phyloP scores from a whole-genome alignment of 2,888 invertebrate species.

The Sialis lutaria region DNA sequence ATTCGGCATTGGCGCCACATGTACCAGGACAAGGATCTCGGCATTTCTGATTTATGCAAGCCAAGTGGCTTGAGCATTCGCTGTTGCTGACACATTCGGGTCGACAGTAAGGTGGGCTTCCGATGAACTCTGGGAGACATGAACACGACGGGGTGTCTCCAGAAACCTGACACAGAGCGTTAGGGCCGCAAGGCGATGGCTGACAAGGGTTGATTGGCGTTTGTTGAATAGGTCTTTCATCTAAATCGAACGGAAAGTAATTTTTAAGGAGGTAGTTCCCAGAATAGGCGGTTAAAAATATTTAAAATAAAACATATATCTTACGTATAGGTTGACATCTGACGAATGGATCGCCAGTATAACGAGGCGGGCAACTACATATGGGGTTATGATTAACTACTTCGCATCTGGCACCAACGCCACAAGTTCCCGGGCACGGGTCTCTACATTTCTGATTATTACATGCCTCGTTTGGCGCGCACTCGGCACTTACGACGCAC shows the following conservation, averaged over 20 bases:
- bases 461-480: constrained; percentile 46
- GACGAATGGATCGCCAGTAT: constrained; percentile 30
- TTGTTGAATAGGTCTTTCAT: constrained; percentile 7
- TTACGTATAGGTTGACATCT: constrained; percentile 13
- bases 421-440: constrained; percentile 52
- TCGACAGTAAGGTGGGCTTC: constrained; percentile 51
- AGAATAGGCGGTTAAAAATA: too few relatives aligned
- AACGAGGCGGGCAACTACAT: constrained; percentile 28
- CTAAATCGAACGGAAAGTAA: not conserved
- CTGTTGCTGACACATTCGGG: constrained; percentile 57
- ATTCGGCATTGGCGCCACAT: constrained; percentile 57
- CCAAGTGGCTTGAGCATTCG: constrained; percentile 49
- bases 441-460: constrained; percentile 47
- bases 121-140: constrained; percentile 40
- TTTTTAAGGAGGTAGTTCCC: too few relatives aligned
- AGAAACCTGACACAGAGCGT: constrained; percentile 33
- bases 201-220: constrained; percentile 37
- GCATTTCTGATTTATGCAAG: constrained; percentile 60
- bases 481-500: constrained; percentile 51
- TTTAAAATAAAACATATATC: not conserved
- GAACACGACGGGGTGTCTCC: constrained; percentile 38
- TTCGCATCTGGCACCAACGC: constrained; percentile 41
- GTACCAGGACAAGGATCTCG: constrained; percentile 55
- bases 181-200: constrained; percentile 56
- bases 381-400: constrained; percentile 26